Base-by-base conservation (phyloP, 2,888 invertebrate species). In the Dolichopus griseipennis region DNA sequence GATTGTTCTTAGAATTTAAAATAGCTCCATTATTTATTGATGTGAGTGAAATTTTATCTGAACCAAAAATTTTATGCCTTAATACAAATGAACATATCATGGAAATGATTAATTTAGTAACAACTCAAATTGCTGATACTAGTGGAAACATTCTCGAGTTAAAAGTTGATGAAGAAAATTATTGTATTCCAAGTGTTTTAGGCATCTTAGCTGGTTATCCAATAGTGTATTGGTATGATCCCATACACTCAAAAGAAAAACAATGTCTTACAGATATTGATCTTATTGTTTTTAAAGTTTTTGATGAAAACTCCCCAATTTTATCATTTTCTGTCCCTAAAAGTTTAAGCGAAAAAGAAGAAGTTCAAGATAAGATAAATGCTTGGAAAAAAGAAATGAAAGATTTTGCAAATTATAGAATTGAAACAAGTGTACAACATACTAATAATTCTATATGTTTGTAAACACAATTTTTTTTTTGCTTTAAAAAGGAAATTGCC, bases 131-230 rank as follows among this genome's bases (percentile, higher is more conserved):
- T 64, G 34, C 27, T 18, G 22, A 22, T 9, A 22, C 20, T 9
- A 10, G n/a, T 37, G 10, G 20, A 37, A 33, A 37, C 20, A 34
- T 64, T 15, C n/a, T 64, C 37, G 20, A 64, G 10, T 64, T 64
- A 37, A 64, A 64, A 20, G 22, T 64, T 34, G 61, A 67, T 20
- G 70, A 71, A 52, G 43, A 65, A 18, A 33, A 33, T 4, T 76
- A 75, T 73, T 77, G 76, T 72, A 67, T 77, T 41, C 75, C 79
- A 18, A 74, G 75, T 9, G 37, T 78, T 7, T 73, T 76, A 69
- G 79, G 79, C 1, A 63, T 76, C 10, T 68, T 79, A 41, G 71
- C 78, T 34, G 77, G 77, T 22, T 79, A 76, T 71, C 79, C 79
- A 18, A 71, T 76, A 52, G 72, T 79, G 15, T 78, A 78, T 69